Conservation (phyloP, 2,113 vertebrate species). For the Macquaria ambigua region DNA sequence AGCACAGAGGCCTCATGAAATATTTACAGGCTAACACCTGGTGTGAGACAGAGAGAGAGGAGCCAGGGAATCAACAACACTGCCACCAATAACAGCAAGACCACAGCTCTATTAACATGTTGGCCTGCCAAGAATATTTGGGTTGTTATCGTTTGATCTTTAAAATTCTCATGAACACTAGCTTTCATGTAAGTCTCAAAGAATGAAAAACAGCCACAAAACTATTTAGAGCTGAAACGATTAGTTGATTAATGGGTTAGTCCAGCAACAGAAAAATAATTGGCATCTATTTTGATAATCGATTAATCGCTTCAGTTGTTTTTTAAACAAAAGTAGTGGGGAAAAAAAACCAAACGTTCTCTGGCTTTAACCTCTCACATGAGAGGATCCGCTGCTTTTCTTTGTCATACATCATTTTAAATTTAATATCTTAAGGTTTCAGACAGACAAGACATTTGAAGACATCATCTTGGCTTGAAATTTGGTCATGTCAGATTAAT, state of each 20-base stretch:
- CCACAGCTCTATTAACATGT: slow-evolving; percentile 4
- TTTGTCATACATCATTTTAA: background rate
- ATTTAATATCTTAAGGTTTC: background rate
- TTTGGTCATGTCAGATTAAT: background rate
- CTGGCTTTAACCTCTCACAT: background rate
- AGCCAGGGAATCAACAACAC: slow-evolving; percentile 52
- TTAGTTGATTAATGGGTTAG: background rate
- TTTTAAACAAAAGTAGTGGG: background rate
- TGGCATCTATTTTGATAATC: background rate
- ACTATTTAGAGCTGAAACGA: background rate
- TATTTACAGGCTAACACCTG: slow-evolving; percentile 84
- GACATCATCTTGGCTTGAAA: background rate
- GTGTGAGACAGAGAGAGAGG: slow-evolving; percentile 60
- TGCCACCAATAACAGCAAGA: slow-evolving; percentile 33
- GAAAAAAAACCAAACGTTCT: background rate
- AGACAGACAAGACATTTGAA: background rate
- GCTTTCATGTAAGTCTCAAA: background rate
- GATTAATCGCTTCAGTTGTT: background rate
- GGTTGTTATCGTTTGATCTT: background rate
- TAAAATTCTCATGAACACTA: background rate
- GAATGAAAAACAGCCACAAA: background rate
- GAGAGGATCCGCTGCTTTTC: background rate
- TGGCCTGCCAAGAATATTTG: background rate
- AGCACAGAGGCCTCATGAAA: slow-evolving; percentile 78
- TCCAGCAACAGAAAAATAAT: background rate